These are phyloP conservation scores for Rhegmatorhina hoffmannsi DNA, from an alignment of 2,113 vertebrate genomes.

Conservation along the genomic window DNA sequence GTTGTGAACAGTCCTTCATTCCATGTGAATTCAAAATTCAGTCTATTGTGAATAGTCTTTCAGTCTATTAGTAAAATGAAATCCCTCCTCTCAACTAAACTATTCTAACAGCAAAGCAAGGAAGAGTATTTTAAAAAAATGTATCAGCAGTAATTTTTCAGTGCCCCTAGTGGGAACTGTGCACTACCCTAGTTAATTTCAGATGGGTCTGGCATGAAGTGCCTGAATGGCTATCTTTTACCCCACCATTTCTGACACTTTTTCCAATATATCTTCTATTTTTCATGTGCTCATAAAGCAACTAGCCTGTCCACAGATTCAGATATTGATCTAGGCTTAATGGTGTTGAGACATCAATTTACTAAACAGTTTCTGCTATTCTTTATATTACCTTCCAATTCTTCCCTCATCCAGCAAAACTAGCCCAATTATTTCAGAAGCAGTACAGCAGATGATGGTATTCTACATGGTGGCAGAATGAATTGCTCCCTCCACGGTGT, in stretches of 20 bases:
- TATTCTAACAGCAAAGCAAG: neutral
- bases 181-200: neutral
- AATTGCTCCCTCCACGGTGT: neutral
- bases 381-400: conserved; percentile 42
- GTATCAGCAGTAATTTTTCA: neutral
- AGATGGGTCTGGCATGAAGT: neutral
- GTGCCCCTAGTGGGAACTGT: neutral
- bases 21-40: neutral
- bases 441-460: conserved; percentile 5
- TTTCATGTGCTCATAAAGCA: neutral
- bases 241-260: neutral
- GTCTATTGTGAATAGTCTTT: neutral
- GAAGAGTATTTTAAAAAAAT: neutral
- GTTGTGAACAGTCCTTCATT: neutral
- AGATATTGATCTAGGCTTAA: conserved; percentile 30
- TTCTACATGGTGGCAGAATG: neutral
- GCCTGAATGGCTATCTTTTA: neutral
- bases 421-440: conserved; percentile 14
- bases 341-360: conserved; percentile 44
- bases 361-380: conserved; percentile 19
- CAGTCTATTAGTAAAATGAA: neutral
- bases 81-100: neutral
- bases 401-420: conserved; percentile 21
- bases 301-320: neutral
- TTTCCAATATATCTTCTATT: neutral